Evolutionary conservation across 2,888 invertebrate species (phyloP), one percentile per base, ranked within the genome.

Genomic region (Ophion ellenae): DNA sequence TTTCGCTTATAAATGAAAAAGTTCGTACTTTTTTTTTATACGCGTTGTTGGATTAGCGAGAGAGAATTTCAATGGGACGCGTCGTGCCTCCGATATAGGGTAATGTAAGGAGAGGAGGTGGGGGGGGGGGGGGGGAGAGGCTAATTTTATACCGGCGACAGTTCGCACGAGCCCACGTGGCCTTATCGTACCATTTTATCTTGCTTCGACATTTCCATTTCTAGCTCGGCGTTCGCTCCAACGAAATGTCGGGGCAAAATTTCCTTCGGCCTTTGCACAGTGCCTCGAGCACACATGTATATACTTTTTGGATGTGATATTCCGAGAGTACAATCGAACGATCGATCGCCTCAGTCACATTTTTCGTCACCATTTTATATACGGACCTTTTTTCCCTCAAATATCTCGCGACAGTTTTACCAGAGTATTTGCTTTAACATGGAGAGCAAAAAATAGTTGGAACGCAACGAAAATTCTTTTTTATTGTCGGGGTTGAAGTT

Each of bases 141-240:
- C 63, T 64, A 75, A 64, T 75, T 75, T 47, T 61, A 10, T 17
- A n/a, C 32, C n/a, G 1, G 11, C 53, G 75, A 53, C 47, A 64
- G 20, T 61, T n/a, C 67, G n/a, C 24, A 45, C 63, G 74, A 36
- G 10, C 17, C 28, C 47, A 47, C 24, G 28, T 32, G 45, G 40
- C 47, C 63, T 69, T 69, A 61, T 61, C 61, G 40, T 63, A 7
- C 14, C 59, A 47, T 47, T 40, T 75, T 47, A 81, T 45, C 63
- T 45, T 69, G n/a, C 69, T 75, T 75, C 63, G 69, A 70, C 61
- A 70, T 70, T 75, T 70, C 45, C 67, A 80, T 66, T 66, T 32
- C 59, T 61, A 67, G 47, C 10, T 20, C 63, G 47, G 59, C 24
- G 9, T 5, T 32, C 20, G 32, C 14, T 45, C 32, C 4, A 40